Evolutionary conservation across 37 sponge, comb jelly and placozoan genomes (phyloP), one percentile per base, ranked within the genome.

Genomic region (Spongilla lacustris): DNA sequence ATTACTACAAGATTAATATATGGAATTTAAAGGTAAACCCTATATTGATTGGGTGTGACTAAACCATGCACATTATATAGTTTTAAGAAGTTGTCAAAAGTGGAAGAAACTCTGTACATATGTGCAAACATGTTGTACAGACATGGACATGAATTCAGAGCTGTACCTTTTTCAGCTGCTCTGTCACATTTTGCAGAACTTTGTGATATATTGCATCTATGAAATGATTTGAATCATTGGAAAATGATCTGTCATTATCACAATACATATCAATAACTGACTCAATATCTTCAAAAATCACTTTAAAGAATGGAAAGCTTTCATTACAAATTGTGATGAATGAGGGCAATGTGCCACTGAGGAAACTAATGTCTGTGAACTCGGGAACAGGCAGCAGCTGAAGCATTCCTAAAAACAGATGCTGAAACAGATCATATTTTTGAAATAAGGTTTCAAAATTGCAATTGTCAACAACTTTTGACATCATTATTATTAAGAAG

Each of bases 401-500:
- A 9, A 95, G 66, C 21, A 95, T 79, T 4, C 85, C 82, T 32
- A 89, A 31, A 48, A 95, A 95, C 67, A 95, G 79, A 0, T 82
- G 32, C 50, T 79, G 73, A 14, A 83, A 36, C 58, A 78, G 36
- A 76, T 36, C 36, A 30, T 79, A 69, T 10, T 36, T 30, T 14
- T 49, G 38, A 27, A 87, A 84, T 23, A 91, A 36, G 14, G 84
- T 69, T 70, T 94, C 94, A n/a, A 96, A 36, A 77, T 94, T 90
- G 35, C 73, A 76, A 68, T 77, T 70, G 24, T 89, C 82, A 41
- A 87, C 94, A 66, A 94, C 82, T 30, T 85, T 85, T 27, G 84
- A 84, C 46, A 94, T 21, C 91, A 96, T 89, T 75, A 80, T 80
- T 67, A 93, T 84, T 28, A 94, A 71, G 74, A 93, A 96, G 29